A percentile compares a stretch with the other conserved stretches of the same genome.
Evolutionary conservation across 2,888 invertebrate species (phyloP).

Genomic region (Spodoptera picta): DNA sequence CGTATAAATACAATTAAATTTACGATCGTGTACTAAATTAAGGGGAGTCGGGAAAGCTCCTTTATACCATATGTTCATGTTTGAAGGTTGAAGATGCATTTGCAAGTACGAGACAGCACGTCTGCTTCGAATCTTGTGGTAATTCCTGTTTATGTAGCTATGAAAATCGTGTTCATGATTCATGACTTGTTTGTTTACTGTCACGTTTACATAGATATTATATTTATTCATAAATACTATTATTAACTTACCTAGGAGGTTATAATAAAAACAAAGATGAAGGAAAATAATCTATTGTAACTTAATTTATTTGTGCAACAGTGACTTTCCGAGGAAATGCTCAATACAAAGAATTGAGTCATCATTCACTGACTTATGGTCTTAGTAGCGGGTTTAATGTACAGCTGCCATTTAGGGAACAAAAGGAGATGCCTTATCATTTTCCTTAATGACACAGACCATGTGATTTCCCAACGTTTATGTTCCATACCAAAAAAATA

Average conservation of each 20-base stretch:
- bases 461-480: constrained; percentile 16
- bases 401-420: constrained; percentile 9
- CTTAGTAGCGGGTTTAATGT: constrained; percentile 2
- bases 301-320: not conserved
- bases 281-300: not conserved
- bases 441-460: constrained; percentile 14
- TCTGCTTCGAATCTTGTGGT: constrained; percentile 31
- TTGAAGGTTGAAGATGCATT: constrained; percentile 57
- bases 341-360: constrained; percentile 12
- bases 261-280: not conserved
- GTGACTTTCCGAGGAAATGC: constrained; percentile 2
- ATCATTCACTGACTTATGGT: constrained; percentile 3
- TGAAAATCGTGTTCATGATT: constrained; percentile 58
- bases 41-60: constrained; percentile 46
- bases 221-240: too few relatives aligned
- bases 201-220: too few relatives aligned
- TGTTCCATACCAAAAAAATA: not conserved
- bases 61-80: constrained; percentile 42
- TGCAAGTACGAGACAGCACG: constrained; percentile 62
- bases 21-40: constrained; percentile 32
- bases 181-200: too few relatives aligned
- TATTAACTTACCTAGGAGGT: too few relatives aligned
- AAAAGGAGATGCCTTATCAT: constrained; percentile 9
- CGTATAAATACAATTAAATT: constrained; percentile 34
- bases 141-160: constrained; percentile 55